Percentiles rank a stretch among this genome's conserved stretches.
Evolutionary conservation across 2,113 vertebrate genomes (phyloP).

Genomic region (Nesogale talazaci): DNA sequence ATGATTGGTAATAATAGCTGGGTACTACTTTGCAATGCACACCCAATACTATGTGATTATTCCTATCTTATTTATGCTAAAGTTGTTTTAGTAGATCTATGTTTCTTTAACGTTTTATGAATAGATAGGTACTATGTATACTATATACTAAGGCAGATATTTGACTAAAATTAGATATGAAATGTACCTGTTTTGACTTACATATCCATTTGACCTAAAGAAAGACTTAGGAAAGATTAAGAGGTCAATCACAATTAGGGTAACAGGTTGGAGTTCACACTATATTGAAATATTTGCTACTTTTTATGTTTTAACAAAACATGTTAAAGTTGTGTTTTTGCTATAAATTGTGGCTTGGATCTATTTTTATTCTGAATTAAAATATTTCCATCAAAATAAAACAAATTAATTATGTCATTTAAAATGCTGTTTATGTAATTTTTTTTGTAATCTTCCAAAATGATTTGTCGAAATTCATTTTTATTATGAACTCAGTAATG

Average conservation of each 20-base stretch:
- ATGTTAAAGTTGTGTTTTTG: no score
- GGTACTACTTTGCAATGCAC: no score
- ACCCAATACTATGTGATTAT: no score
- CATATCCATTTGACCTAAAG: neutral
- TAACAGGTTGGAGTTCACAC: neutral
- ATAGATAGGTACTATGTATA: no score
- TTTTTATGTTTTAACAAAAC: constrained; percentile 12
- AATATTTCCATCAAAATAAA: constrained; percentile 36
- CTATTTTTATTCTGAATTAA: constrained; percentile 36
- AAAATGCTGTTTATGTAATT: constrained; percentile 66
- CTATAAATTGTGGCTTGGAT: neutral
- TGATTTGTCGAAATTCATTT: constrained; percentile 70
- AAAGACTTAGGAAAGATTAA: neutral
- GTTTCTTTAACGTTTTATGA: no score
- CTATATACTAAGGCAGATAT: no score
- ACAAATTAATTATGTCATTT: neutral
- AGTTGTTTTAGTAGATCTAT: no score
- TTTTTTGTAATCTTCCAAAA: constrained; percentile 59
- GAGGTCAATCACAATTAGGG: no score
- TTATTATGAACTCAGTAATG: constrained; percentile 81
- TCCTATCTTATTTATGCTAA: no score
- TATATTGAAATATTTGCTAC: neutral
- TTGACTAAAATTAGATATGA: no score
- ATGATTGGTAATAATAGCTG: no score
- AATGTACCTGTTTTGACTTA: neutral